These are phyloP conservation scores for Drosophila bocki DNA, from an alignment of 1,140 invertebrate genomes.

Conservation along the genomic window DNA sequence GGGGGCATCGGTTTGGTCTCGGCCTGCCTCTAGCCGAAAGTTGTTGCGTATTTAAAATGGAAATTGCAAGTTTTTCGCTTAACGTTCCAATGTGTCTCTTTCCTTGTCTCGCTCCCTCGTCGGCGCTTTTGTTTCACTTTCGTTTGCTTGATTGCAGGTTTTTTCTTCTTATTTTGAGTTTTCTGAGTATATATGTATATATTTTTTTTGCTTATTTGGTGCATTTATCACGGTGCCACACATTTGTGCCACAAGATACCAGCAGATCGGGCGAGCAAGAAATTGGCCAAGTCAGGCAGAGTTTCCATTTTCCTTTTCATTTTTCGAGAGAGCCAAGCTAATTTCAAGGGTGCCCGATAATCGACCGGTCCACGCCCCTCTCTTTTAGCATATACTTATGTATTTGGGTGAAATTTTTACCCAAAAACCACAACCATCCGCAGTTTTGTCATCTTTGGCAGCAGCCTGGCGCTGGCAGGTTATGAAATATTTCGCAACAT, in stretches of 20 bases:
- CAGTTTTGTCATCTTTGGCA: slow-evolving; percentile 55
- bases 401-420: slow-evolving; percentile 10
- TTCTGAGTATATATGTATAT: slow-evolving; percentile 1
- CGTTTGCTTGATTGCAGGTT: slow-evolving; percentile 81
- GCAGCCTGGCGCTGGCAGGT: slow-evolving; percentile 42
- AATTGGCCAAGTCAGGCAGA: slow-evolving; percentile 36
- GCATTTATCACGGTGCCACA: slow-evolving; percentile 82
- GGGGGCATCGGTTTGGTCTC: slow-evolving; percentile 5
- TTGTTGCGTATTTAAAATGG: slow-evolving; percentile 83
- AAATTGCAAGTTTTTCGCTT: slow-evolving; percentile 80
- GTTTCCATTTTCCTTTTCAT: slow-evolving; percentile 73
- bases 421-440: slow-evolving; percentile 17
- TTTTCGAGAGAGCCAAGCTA: slow-evolving; percentile 21
- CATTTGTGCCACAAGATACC: slow-evolving; percentile 69
- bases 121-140: slow-evolving; percentile 82
- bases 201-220: slow-evolving; percentile 14
- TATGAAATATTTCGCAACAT: slow-evolving; percentile 73
- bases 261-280: slow-evolving; percentile 37
- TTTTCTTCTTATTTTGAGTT: slow-evolving; percentile 46
- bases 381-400: neutral
- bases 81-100: slow-evolving; percentile 31
- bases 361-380: neutral
- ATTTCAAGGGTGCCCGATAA: slow-evolving; percentile 34
- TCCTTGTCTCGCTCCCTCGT: slow-evolving; percentile 25
- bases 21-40: slow-evolving; percentile 79